Conservation (phyloP, 2,797 vertebrate species). For the Squalus acanthias region DNA sequence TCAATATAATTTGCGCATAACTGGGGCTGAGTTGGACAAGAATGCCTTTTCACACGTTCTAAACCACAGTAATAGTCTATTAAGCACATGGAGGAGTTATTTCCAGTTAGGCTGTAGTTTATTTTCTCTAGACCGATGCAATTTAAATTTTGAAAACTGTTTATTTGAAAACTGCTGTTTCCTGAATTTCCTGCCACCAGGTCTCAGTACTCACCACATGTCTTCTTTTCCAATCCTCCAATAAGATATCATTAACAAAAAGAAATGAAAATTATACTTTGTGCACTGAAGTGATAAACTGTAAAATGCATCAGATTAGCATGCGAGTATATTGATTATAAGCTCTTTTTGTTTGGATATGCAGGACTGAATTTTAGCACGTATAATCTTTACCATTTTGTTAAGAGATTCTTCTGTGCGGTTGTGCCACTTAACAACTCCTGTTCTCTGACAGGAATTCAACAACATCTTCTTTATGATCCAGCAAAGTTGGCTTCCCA, state of each 20-base stretch:
- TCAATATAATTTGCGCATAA: background rate
- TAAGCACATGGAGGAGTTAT: no score
- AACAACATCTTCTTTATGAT: no score
- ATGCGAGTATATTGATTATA: background rate
- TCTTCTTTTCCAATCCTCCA: constrained; percentile 5
- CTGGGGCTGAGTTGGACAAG: background rate
- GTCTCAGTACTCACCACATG: background rate
- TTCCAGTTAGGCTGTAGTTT: background rate
- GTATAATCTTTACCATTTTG: no score
- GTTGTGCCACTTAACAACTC: no score
- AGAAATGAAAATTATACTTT: background rate
- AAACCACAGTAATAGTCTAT: background rate
- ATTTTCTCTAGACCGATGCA: background rate
- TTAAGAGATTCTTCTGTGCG: no score
- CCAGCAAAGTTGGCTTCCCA: no score
- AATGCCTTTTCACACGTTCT: background rate
- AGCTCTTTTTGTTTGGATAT: background rate
- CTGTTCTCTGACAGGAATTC: no score
- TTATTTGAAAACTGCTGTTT: background rate
- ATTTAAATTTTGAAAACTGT: background rate
- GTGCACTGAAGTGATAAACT: background rate
- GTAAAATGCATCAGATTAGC: background rate
- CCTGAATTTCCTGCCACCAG: background rate
- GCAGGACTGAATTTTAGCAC: background rate
- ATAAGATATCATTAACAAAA: constrained; percentile 13